Evolutionary conservation across 2,113 vertebrate genomes (phyloP).

Genomic region (Passer domesticus): DNA sequence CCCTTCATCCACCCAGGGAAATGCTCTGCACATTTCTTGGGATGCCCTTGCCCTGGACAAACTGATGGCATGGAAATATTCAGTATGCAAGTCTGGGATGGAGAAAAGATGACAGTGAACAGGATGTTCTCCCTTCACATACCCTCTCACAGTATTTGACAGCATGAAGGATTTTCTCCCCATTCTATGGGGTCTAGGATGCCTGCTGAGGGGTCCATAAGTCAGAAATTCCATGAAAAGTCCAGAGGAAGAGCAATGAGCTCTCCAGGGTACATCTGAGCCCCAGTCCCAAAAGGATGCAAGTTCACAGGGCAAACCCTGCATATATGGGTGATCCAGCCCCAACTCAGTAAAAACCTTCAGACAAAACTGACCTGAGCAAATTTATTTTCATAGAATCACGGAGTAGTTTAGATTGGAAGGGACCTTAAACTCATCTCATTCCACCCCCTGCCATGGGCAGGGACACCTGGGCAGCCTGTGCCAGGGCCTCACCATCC

Average conservation of each 20-base stretch:
- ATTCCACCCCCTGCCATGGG: neutral
- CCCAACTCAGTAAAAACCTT: neutral
- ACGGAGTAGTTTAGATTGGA: neutral
- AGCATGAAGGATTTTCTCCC: neutral
- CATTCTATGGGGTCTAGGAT: neutral
- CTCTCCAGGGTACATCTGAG: neutral
- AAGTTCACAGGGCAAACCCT: rapidly evolving
- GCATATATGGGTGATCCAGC: neutral
- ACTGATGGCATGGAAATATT: neutral
- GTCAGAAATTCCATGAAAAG: neutral
- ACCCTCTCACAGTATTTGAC: neutral
- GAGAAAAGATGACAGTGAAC: neutral
- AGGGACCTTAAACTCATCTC: neutral
- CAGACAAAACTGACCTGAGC: neutral
- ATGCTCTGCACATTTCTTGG: neutral
- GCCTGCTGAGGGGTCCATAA: neutral
- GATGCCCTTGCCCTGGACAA: neutral
- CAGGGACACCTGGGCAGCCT: neutral
- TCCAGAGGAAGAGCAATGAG: neutral
- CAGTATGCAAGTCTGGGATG: neutral
- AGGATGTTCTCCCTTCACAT: neutral
- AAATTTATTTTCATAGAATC: neutral
- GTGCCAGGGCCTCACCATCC: neutral
- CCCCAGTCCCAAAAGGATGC: neutral
- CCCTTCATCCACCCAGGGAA: rapidly evolving